Evolutionary conservation across 2,797 vertebrate genomes (phyloP), one percentile per base, ranked within the genome.

Genomic region (Hippoglossus hippoglossus): DNA sequence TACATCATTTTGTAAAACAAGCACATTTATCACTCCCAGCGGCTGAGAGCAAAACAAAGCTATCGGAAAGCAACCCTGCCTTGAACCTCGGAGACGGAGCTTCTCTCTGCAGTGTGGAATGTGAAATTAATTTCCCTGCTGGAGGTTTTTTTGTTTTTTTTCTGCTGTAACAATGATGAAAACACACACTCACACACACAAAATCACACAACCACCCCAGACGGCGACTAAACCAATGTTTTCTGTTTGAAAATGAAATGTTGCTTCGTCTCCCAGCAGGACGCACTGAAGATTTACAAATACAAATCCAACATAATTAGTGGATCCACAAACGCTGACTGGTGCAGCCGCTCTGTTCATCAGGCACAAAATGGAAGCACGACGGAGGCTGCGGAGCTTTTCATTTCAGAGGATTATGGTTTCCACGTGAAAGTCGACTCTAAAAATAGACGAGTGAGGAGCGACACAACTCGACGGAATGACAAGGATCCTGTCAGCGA

Each of bases 1-100:
- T 22, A 55, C 60, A 74, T 75, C 15, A 69, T 85, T 90, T 85
- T 73, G 82, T 77, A 80, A 86, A 90, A 88, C 80, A 89, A 82
- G 74, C 70, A 54, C 65, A 87, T 89, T 85, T 77, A 84, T 77
- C 68, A 73, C 82, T 76, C 88, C 85, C 79, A 73, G 4, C 2
- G 58, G 81, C 21, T 2, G 22, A 51, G 58, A 3, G 22, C 44
- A 46, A 46, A 46, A 18, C 18, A 46, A 46, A 46, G 41, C 16
- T 46, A 46, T 46, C 44, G n/a, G 71, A 77, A 86, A 86, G 83
- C 81, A 79, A 73, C 21, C 68, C 7, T 81, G n/a, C 39, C 25
- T 57, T 71, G 65, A 75, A 84, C 75, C 67, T 55, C 10, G 12
- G 50, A 51, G 50, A 24, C 21, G 6, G 21, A 51, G 21, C n/a